Percentiles rank a stretch among this genome's conserved stretches.
Evolutionary conservation across 1,140 invertebrate genomes (phyloP).

Genomic region (Hycleus cichorii): DNA sequence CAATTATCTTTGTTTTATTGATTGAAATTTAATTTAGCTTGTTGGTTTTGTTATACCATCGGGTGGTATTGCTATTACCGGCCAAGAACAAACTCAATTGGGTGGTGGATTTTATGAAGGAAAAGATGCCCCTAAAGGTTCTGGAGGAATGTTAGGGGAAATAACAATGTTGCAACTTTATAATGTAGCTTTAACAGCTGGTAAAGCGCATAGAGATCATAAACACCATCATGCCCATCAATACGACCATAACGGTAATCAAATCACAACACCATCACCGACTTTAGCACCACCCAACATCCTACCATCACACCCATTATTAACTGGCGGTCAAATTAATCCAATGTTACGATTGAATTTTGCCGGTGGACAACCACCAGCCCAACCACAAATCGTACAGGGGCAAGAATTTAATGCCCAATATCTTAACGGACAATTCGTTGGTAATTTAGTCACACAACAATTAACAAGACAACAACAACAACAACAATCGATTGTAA

Average conservation of each 20-base stretch:
- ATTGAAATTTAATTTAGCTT: conserved; percentile 46
- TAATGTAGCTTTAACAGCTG: conserved; percentile 66
- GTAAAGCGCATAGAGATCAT: conserved; percentile 74
- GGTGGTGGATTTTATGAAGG: conserved; percentile 52
- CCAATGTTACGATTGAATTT: conserved; percentile 51
- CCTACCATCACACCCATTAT: conserved; percentile 50
- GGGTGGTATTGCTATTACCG: conserved; percentile 63
- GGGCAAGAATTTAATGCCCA: conserved; percentile 46
- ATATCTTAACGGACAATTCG: conserved; percentile 54
- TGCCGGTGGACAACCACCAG: conserved; percentile 34
- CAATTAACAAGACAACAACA: conserved; percentile 43
- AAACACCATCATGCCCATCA: conserved; percentile 76
- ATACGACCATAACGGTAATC: conserved; percentile 64
- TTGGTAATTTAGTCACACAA: conserved; percentile 49
- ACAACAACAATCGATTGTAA: conserved; percentile 18
- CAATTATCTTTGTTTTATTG: background rate
- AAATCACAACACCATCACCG: conserved; percentile 51
- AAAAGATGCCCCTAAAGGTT: conserved; percentile 45
- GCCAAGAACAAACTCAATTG: conserved; percentile 58
- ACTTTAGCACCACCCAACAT: conserved; percentile 43
- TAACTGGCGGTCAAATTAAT: conserved; percentile 63
- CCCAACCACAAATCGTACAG: conserved; percentile 43
- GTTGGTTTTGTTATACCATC: conserved; percentile 69
- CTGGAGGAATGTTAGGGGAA: conserved; percentile 64
- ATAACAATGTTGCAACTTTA: conserved; percentile 72